These are phyloP conservation scores for Cuniculus paca DNA, from an alignment of 2,797 vertebrate species.

Conservation along the genomic window DNA sequence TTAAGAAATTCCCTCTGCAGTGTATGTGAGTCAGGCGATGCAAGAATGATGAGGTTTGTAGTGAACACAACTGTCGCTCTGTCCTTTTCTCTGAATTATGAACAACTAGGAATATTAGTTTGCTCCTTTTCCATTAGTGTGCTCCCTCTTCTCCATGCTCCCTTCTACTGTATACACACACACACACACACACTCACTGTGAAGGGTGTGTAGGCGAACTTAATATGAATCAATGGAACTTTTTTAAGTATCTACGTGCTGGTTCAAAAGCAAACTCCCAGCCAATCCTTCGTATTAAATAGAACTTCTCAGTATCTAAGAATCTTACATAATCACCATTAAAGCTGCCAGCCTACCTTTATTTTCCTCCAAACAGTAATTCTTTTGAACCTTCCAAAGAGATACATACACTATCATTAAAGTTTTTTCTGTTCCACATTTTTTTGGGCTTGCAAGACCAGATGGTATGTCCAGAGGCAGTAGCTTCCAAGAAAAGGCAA, in stretches of 20 bases:
- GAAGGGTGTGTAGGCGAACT: not conserved
- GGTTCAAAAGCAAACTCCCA: slow-evolving; percentile 26
- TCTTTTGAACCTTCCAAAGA: not conserved
- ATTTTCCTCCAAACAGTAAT: not conserved
- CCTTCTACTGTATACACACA: not conserved
- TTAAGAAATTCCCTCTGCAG: slow-evolving; percentile 1
- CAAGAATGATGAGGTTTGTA: not conserved
- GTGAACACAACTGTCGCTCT: not conserved
- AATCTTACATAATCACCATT: not conserved
- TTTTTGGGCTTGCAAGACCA: not conserved
- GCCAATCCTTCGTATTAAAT: not conserved
- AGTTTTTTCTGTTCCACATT: not conserved
- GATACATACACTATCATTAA: not conserved
- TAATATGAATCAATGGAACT: not conserved
- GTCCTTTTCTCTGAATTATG: not conserved
- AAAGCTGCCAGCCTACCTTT: slow-evolving; percentile 8
- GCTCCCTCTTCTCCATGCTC: not conserved
- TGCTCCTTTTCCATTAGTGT: not conserved
- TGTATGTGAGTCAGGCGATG: not conserved
- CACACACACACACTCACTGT: not conserved
- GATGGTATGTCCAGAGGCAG: not conserved
- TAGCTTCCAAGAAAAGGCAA: slow-evolving; percentile 7
- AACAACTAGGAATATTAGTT: not conserved
- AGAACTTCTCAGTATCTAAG: slow-evolving; percentile 17
- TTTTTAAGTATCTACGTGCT: slow-evolving; percentile 38